A percentile compares a stretch with the other conserved stretches of the same genome.
These are phyloP conservation scores for Fabriciana adippe DNA, from an alignment of 2,888 invertebrate genomes.

Conservation along the genomic window DNA sequence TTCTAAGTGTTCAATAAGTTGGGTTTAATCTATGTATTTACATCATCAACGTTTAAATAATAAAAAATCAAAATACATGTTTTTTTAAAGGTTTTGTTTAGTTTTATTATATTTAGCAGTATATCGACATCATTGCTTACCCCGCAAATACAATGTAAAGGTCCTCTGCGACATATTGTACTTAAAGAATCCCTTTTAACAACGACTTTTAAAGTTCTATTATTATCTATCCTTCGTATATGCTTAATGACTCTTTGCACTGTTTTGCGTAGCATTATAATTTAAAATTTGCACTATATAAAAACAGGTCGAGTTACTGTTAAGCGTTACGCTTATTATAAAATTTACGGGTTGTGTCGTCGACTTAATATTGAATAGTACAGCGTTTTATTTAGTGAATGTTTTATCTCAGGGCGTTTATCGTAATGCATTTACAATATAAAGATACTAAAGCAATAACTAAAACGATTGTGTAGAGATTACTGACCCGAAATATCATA, in stretches of 20 bases:
- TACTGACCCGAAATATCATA: conserved; percentile 10
- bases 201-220: conserved; percentile 59
- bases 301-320: too few relatives aligned
- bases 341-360: background rate
- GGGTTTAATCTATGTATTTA: too few relatives aligned
- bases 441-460: conserved; percentile 13
- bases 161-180: conserved; percentile 63
- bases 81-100: too few relatives aligned
- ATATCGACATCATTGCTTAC: conserved; percentile 50
- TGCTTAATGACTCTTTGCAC: conserved; percentile 56
- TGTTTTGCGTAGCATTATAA: conserved; percentile 61
- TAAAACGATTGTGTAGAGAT: conserved; percentile 11
- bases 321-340: too few relatives aligned
- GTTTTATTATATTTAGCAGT: too few relatives aligned
- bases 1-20: background rate
- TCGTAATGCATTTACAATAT: conserved; percentile 22
- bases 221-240: conserved; percentile 59
- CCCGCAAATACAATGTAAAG: conserved; percentile 69
- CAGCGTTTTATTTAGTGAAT: too few relatives aligned
- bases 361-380: background rate
- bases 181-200: conserved; percentile 58
- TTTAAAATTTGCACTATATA: background rate
- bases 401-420: conserved; percentile 24
- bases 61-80: too few relatives aligned
- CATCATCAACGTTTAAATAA: too few relatives aligned